A percentile compares a stretch with the other conserved stretches of the same genome.
Evolutionary conservation across 2,113 vertebrate genomes (phyloP).

Genomic region (Gopherus flavomarginatus): DNA sequence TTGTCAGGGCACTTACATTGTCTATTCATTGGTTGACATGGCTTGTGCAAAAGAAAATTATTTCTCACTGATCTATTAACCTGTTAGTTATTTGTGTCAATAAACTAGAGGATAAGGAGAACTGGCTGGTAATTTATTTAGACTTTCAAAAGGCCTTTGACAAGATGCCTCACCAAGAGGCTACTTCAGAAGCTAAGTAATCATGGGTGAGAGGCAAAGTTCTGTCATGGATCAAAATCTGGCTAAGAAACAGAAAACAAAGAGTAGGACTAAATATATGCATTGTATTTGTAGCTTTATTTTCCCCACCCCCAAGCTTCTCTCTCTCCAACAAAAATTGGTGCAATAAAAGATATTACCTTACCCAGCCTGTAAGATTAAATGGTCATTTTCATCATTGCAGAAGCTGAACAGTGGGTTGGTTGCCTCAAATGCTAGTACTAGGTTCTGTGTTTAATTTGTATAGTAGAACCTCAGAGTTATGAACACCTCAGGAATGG

Average conservation of each 20-base stretch:
- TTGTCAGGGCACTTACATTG: neutral
- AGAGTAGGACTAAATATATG: neutral
- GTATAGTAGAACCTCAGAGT: neutral
- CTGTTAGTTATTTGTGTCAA: neutral
- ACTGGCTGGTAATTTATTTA: neutral
- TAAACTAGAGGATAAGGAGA: neutral
- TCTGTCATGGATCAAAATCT: neutral
- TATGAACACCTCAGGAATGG: too few species aligned
- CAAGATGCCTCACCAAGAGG: slow-evolving; percentile 10
- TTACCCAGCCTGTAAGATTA: neutral
- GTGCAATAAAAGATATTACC: neutral
- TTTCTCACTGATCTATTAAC: neutral
- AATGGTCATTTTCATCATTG: neutral
- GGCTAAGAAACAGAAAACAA: slow-evolving; percentile 25
- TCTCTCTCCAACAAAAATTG: neutral
- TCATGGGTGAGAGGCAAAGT: neutral
- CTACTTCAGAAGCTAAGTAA: neutral
- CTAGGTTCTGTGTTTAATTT: neutral
- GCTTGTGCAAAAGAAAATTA: slow-evolving; percentile 17
- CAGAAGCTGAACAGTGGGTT: neutral
- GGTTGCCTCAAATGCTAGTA: neutral
- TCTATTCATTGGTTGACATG: slow-evolving; percentile 16
- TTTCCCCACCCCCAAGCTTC: neutral
- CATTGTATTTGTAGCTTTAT: neutral
- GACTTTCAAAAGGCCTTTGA: slow-evolving; percentile 25